Evolutionary conservation across 1,140 invertebrate species (phyloP), one percentile per base, ranked within the genome.

Genomic region (Drosophila subobscura): DNA sequence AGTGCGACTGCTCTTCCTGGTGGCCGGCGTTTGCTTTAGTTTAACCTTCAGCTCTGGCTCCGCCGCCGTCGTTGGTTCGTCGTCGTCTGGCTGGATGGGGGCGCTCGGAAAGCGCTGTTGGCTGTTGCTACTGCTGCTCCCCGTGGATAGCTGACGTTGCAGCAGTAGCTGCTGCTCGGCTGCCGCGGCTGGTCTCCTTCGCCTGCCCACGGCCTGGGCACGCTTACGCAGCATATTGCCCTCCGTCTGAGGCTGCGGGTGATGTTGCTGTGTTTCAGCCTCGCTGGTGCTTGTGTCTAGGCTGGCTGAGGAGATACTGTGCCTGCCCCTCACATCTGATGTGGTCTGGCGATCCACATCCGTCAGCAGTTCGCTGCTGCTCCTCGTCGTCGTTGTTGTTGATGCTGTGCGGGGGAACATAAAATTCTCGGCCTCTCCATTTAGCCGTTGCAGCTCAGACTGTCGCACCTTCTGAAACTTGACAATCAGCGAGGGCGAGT

Each of bases 381-480:
- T 93, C 10, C 94, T 93, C 25, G 63, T 54, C 1, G 57, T 56
- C 22, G 94, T 93, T 20, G 58, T 56, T 23, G 94, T 93, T 20
- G 58, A 57, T 29, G 94, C 93, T 29, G 94, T 93, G 64, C 93
- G 94, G 0, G 95, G 94, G 88, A 97, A 97, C 94, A 97, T 95
- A 85, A 96, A 97, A 51, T 95, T 96, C 74, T 96, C 96, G 0
- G 96, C 96, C 89, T 97, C 96, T 63, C 96, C 95, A 60, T 96
- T 96, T 1, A 97, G 84, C 16, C 95, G 92, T 0, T 94, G 94
- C 16, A 97, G 77, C 90, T 96, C 95, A 0, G 95, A 95, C 52
- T 94, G 93, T 20, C 95, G 92, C 4, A 96, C 93, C 54, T 95
- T 94, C 55, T 93, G 94, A 73, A 96, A 96, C 70, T 96, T 94